Evolutionary conservation across 2,113 vertebrate species (phyloP), one percentile per base, ranked within the genome.

Genomic region (Hippoglossus stenolepis): DNA sequence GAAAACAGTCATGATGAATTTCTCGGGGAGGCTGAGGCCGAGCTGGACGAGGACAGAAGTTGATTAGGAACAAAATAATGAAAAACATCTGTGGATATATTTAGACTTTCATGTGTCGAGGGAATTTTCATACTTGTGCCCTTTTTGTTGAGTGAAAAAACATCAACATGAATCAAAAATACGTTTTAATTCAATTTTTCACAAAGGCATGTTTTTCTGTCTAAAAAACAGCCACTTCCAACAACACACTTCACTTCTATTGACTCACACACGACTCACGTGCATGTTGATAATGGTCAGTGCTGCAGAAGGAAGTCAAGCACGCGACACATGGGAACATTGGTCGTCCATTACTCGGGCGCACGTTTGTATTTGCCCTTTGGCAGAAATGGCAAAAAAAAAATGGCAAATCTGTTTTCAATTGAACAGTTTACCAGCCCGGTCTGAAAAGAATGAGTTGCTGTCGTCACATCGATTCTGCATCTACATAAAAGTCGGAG

Each of bases 391-490:
- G 26, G 38, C 2, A 8, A 12, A 28, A 38, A 43, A 38, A 26
- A 7, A 20, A 17, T 51, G 18, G 59, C 67, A 65, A 73, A 65
- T 9, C 21, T 61, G 73, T 79, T 81, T 84, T 71, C 69, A 83
- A 56, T 79, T 49, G 40, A 70, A 61, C 18, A 31, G 54, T 68
- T 77, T 61, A 56, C 13, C 59, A 23, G 24, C 26, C 38, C n/a
- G 2, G 45, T 5, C 5, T 18, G 9, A 31, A 74, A 77, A 59
- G 68, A 60, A 45, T 28, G 49, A 0, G 57, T 35, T 1, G 24
- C 40, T 75, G 67, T 45, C 7, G 24, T 2, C 7, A 21, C 63
- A 89, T 73, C 51, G 82, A 89, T 85, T 61, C 65, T n/a, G 8
- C 65, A 35, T 24, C 5, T 35, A 64, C 47, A 84, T 31, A 67